Base-by-base conservation (phyloP, 1,140 invertebrate species). In the Amphibalanus amphitrite region DNA sequence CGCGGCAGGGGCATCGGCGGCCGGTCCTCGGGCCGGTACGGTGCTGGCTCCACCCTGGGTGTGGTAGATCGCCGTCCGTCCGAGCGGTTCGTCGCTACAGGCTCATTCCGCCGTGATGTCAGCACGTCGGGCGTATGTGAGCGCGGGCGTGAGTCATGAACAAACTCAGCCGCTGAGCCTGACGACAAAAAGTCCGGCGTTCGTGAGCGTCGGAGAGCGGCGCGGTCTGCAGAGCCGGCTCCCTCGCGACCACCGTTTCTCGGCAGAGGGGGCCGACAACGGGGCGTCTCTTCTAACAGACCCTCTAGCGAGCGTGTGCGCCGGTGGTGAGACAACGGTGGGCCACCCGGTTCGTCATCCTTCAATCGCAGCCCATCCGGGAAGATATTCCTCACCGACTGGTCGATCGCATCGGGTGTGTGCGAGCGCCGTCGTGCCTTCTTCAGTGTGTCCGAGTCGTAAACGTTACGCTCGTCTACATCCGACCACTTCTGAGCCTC, bases 271-370 rank as follows among this genome's bases (percentile, higher is more conserved):
- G 71, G 64, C 29, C 29, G 26, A 25, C 67, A 29, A 28, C 75
- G 74, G 30, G 72, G 67, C 29, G 82, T 81, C 71, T 85, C 85
- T 74, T 87, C 85, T 20, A 87, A 73, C 0, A 88, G 76, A 28
- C 86, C 86, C 78, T 88, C 87, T 30, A 88, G 74, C 0, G 87
- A 88, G 69, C 86, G 82, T 0, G 78, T 78, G 64, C 76, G 70
- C 40, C 77, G 70, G 69, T 76, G 77, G 70, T 29, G 70, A 20
- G 59, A 68, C 38, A 69, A 17, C 28, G 28, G n/a, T 8, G 40
- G 29, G 26, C 64, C 71, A 20, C 28, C 28, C 25, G 70, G 69
- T 47, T 71, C 69, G 38, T 73, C 71, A 15, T 72, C 71, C 71
- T 76, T 76, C 28, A 75, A 64, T 69, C 72, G 73, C 28, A 75